These are phyloP conservation scores for Drosophila eohydei DNA, from an alignment of 2,888 invertebrate genomes.

Conservation along the genomic window DNA sequence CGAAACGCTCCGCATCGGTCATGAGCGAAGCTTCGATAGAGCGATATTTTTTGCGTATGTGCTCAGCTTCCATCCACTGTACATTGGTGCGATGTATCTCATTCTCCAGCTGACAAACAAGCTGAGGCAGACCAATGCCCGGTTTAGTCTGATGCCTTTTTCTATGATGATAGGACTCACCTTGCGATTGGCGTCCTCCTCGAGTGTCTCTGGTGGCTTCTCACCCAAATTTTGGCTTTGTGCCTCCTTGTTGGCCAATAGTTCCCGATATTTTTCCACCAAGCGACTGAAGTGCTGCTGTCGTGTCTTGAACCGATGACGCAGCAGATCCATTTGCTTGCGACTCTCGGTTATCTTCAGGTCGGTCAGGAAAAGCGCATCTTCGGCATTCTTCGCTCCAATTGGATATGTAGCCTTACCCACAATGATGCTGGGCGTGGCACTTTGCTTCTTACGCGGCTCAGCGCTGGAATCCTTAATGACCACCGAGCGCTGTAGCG, in stretches of 20 bases:
- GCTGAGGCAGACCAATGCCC: slow-evolving; percentile 82
- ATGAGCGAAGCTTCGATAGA: slow-evolving; percentile 89
- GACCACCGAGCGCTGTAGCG: slow-evolving; percentile 79
- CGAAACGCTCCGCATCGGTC: slow-evolving; percentile 90
- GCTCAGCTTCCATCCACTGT: slow-evolving; percentile 92
- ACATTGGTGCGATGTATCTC: slow-evolving; percentile 92
- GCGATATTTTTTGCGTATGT: slow-evolving; percentile 91
- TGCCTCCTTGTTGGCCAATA: slow-evolving; percentile 87
- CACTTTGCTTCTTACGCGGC: slow-evolving; percentile 49
- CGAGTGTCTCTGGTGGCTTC: slow-evolving; percentile 84
- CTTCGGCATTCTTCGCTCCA: slow-evolving; percentile 85
- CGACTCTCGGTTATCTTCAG: slow-evolving; percentile 89
- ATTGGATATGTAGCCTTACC: slow-evolving; percentile 84
- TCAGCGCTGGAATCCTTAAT: slow-evolving; percentile 75
- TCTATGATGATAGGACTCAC: slow-evolving; percentile 82
- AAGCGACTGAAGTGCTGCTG: slow-evolving; percentile 87
- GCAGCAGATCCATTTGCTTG: slow-evolving; percentile 90
- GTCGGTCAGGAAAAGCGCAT: slow-evolving; percentile 87
- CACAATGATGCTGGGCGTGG: slow-evolving; percentile 80
- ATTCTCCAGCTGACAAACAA: slow-evolving; percentile 90
- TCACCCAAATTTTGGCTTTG: slow-evolving; percentile 82
- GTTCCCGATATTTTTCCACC: slow-evolving; percentile 87
- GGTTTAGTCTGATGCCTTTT: background rate
- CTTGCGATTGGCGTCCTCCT: slow-evolving; percentile 88
- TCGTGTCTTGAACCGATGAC: slow-evolving; percentile 89